Percentiles rank a stretch among this genome's conserved stretches.
These are phyloP conservation scores for Spheniscus mendiculus DNA, from an alignment of 2,113 vertebrate species.

Conservation along the genomic window DNA sequence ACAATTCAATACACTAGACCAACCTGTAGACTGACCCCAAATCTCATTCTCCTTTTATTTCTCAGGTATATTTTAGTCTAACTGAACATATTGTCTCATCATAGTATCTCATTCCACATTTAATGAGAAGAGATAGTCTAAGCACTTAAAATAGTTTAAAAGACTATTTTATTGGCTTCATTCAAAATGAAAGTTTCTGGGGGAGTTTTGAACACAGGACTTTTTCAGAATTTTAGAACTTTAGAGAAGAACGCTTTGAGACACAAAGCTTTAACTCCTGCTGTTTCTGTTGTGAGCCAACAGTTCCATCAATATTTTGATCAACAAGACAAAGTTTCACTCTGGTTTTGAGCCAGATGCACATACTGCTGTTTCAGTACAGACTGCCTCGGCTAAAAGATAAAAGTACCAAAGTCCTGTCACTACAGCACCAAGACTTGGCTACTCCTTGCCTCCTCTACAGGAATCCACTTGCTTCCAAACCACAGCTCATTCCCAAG, in stretches of 20 bases:
- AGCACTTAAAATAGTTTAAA: background rate
- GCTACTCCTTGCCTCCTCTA: background rate
- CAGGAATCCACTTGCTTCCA: background rate
- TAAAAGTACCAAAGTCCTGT: background rate
- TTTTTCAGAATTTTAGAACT: background rate
- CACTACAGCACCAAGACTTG: background rate
- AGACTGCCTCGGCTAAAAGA: background rate
- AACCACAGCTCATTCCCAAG: background rate
- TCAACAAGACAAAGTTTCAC: accelerated
- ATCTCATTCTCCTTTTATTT: background rate
- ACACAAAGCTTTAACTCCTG: background rate
- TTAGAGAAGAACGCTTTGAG: background rate
- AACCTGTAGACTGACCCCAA: background rate
- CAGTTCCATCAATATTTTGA: background rate
- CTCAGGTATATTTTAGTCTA: background rate
- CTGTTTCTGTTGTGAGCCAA: background rate
- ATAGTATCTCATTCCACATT: background rate
- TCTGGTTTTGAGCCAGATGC: background rate
- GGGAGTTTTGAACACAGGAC: background rate
- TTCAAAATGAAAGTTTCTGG: background rate
- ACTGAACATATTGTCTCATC: background rate
- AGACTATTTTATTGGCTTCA: background rate
- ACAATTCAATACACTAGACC: background rate
- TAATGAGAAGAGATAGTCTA: background rate
- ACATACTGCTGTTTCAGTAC: background rate